A percentile compares a stretch with the other conserved stretches of the same genome.
These are phyloP conservation scores for Geophilus truncorum DNA, from an alignment of 2,888 invertebrate species.

Conservation along the genomic window DNA sequence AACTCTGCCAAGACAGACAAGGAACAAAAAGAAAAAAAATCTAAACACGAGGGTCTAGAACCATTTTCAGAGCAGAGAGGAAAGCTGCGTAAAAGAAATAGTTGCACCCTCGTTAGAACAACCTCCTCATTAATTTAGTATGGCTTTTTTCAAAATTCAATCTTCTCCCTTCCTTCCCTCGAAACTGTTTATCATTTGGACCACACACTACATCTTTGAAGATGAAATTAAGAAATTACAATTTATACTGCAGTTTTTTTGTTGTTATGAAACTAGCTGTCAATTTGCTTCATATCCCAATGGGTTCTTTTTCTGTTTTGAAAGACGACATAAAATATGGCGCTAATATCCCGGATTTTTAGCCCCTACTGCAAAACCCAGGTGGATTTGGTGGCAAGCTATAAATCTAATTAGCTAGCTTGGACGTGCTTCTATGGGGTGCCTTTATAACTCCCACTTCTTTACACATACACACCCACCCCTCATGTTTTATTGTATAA, in stretches of 20 bases:
- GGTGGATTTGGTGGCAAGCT: constrained; percentile 29
- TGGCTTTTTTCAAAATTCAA: background rate
- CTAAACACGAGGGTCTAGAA: background rate
- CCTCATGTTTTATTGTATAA: background rate
- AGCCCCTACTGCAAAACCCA: constrained; percentile 29
- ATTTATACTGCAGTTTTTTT: background rate
- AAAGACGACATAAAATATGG: constrained; percentile 30
- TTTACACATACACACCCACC: background rate
- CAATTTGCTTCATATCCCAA: background rate
- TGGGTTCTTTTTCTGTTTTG: background rate
- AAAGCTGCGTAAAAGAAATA: background rate
- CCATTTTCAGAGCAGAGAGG: background rate
- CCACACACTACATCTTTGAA: background rate
- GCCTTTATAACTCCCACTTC: background rate
- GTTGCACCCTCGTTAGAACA: background rate
- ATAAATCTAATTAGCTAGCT: constrained; percentile 29
- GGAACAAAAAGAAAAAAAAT: background rate
- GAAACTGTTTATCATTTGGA: background rate
- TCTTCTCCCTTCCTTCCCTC: background rate
- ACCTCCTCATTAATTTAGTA: background rate
- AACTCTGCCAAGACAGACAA: constrained; percentile 15
- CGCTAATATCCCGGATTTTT: constrained; percentile 29
- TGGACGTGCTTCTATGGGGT: background rate
- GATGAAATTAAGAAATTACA: background rate
- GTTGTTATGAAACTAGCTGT: background rate